These are phyloP conservation scores for Nomada ruficornis DNA, from an alignment of 2,888 invertebrate genomes.

Conservation along the genomic window DNA sequence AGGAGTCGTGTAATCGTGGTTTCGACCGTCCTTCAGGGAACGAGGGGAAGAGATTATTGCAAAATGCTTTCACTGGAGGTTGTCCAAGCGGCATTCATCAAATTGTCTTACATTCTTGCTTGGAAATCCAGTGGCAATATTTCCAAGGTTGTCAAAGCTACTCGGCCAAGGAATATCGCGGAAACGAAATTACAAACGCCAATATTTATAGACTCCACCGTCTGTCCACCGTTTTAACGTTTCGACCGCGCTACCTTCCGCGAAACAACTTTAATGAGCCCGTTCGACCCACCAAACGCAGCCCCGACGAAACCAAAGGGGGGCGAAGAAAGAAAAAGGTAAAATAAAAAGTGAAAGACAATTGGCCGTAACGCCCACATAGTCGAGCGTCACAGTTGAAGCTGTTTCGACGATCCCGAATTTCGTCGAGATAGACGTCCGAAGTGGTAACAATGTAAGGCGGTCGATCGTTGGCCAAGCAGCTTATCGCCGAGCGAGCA, in stretches of 20 bases:
- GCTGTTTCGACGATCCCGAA: not conserved
- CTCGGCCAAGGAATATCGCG: too few relatives aligned
- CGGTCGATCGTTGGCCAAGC: not conserved
- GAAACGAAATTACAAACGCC: not conserved
- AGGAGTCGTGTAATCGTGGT: not conserved
- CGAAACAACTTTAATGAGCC: not conserved
- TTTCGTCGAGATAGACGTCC: not conserved
- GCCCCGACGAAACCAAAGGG: not conserved
- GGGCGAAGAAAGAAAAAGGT: not conserved
- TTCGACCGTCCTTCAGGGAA: not conserved
- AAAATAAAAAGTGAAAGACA: not conserved
- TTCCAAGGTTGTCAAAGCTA: too few relatives aligned
- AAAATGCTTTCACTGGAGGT: not conserved
- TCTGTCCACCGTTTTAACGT: not conserved
- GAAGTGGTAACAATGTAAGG: slow-evolving; percentile 17
- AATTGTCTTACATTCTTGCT: not conserved
- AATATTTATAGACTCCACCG: not conserved
- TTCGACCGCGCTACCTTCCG: not conserved
- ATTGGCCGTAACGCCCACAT: not conserved
- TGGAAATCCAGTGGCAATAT: too few relatives aligned
- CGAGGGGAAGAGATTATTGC: not conserved
- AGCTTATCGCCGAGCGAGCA: slow-evolving; percentile 44
- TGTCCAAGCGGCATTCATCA: not conserved
- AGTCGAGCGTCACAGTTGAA: not conserved
- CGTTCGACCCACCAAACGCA: not conserved